Base-by-base conservation (phyloP, 2,888 invertebrate genomes). In the Gisinianus flammeolus region DNA sequence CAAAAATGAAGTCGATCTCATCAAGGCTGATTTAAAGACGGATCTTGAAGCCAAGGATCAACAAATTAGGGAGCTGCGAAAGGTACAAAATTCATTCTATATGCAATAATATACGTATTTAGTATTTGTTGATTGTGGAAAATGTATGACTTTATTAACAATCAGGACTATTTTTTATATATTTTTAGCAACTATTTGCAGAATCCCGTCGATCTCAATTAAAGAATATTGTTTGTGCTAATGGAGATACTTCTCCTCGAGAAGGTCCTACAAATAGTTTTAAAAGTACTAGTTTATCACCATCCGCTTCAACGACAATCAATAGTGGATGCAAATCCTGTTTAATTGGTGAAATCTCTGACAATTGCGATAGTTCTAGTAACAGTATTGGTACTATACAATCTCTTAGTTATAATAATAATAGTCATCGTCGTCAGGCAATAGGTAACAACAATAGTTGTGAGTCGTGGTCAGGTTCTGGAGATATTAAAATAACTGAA, bases 1-100 rank as follows among this genome's bases (percentile, higher is more conserved):
- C n/a, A 95, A 95, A 87, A 96, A 96, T 87, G 97, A 97, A 89
- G 93, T 96, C 71, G 95, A 94, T 85, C 90, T 96, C 54, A 90
- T 96, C 30, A 94, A 95, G 86, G 90, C 91, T 31, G 96, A 96
- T 86, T 90, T 92, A 67, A 91, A 92, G 86, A 90, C 91, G 76
- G 93, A 94, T 85, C 89, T 93, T 83, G 93, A 94, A 79, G 91
- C 92, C 79, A 94, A 95, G 86, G 94, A 95, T 26, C 93, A 94
- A 85, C 95, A 96, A 87, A 91, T 95, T 83, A 92, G 92, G 87
- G 88, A 91, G 86, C 86, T 93, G 62, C 92, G 92, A 85, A 91
- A 92, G 85, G 91, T 83, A 78, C 26, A 26, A 52, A 22, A 19
- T 62, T 24, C 19, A 24, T 70, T 52, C 12, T 19, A 44, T 44